A percentile compares a stretch with the other conserved stretches of the same genome.
These are phyloP conservation scores for Eupithecia abbreviata DNA, from an alignment of 2,888 invertebrate genomes.

Conservation along the genomic window DNA sequence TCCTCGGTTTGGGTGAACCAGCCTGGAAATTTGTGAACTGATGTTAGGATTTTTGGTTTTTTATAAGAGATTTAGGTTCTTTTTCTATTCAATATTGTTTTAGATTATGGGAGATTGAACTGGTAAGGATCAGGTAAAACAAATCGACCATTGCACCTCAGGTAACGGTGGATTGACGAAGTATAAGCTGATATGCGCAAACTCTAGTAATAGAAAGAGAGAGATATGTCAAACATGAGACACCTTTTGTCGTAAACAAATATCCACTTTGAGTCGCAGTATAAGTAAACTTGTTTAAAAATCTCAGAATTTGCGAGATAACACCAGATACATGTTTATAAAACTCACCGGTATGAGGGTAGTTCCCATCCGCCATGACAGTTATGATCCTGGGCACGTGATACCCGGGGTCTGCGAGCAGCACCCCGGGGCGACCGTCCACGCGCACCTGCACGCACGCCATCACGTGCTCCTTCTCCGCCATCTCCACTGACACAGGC, in stretches of 20 bases:
- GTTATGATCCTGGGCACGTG: conserved; percentile 94
- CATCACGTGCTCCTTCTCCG: conserved; percentile 95
- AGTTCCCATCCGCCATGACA: conserved; percentile 92
- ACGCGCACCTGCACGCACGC: conserved; percentile 89
- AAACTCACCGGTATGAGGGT: conserved; percentile 91
- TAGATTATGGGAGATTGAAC: neutral
- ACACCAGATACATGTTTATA: neutral
- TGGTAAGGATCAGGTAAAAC: neutral
- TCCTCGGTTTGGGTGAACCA: conserved; percentile 94
- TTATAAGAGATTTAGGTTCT: neutral
- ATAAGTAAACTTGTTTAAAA: neutral
- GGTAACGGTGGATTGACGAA: neutral
- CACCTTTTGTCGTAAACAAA: neutral
- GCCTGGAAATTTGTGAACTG: conserved; percentile 69
- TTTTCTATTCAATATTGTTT: neutral
- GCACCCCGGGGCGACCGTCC: conserved; percentile 88
- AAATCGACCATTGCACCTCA: neutral
- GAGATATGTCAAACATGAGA: neutral
- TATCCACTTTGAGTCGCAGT: neutral
- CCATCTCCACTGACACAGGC: conserved; percentile 84
- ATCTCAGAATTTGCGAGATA: neutral
- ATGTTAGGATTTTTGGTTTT: neutral
- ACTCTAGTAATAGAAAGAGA: neutral
- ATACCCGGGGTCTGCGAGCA: conserved; percentile 95
- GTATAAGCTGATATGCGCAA: neutral